phyloP scores from a whole-genome alignment of 2,797 vertebrate genomes.

The Anguilla obscura region DNA sequence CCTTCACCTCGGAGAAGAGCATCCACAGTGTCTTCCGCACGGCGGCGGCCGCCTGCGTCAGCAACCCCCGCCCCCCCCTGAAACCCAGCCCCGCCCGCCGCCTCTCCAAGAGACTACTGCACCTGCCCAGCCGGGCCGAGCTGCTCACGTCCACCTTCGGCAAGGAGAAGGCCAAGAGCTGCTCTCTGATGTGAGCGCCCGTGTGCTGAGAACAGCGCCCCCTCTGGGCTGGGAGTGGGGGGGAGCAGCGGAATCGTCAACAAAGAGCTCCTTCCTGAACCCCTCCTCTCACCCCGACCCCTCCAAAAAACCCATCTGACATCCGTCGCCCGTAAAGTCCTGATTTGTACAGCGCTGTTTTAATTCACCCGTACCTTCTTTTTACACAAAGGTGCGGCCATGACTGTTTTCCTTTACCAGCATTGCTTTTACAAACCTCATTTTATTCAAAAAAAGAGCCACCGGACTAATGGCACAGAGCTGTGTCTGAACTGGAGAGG shows the following conservation, averaged over 20 bases:
- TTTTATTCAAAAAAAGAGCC: not conserved
- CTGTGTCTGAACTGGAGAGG: not conserved
- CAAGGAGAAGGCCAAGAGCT: constrained; percentile 92
- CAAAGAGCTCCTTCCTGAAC: constrained; percentile 59
- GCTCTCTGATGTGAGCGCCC: constrained; percentile 85
- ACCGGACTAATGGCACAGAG: not conserved
- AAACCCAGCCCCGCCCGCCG: constrained; percentile 81
- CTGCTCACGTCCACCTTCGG: constrained; percentile 88
- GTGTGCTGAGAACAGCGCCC: constrained; percentile 44
- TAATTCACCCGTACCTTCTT: not conserved
- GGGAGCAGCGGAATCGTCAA: constrained; percentile 70
- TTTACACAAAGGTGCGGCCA: not conserved
- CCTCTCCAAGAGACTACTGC: constrained; percentile 89
- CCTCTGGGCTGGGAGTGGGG: constrained; percentile 44
- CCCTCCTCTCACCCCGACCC: constrained; percentile 63
- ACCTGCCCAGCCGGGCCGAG: constrained; percentile 85
- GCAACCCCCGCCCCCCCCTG: constrained; percentile 70
- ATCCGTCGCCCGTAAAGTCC: not conserved
- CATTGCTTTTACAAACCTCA: constrained; percentile 4
- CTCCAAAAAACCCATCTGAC: constrained; percentile 26
- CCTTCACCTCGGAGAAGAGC: constrained; percentile 94
- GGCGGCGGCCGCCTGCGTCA: constrained; percentile 81
- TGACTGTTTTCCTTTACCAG: constrained; percentile 3
- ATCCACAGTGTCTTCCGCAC: constrained; percentile 90
- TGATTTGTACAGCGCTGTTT: not conserved